Conservation (phyloP, 2,888 invertebrate species). For the Microctonus hyperodae region DNA sequence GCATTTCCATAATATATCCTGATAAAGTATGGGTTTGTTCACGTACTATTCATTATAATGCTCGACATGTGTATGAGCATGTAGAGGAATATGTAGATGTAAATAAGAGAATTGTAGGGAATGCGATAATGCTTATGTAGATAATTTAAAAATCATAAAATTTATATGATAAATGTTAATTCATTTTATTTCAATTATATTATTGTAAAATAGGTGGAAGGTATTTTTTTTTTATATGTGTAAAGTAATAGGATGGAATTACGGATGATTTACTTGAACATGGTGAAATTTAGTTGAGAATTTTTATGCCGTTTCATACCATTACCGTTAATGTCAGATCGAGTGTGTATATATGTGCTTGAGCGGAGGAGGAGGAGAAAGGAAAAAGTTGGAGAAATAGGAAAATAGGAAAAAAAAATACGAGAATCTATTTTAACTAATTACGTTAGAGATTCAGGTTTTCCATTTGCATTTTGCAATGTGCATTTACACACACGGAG, state of each 20-base stretch:
- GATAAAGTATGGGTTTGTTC: background rate
- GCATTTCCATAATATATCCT: background rate
- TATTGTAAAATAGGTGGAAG: no score
- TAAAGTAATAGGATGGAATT: no score
- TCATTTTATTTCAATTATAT: no score
- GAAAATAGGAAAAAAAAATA: background rate
- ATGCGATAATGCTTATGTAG: no score
- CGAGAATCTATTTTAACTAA: constrained; percentile 30
- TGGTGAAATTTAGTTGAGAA: constrained; percentile 28
- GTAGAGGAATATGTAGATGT: no score
- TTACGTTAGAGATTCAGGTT: constrained; percentile 26
- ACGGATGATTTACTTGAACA: constrained; percentile 21
- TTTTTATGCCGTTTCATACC: constrained; percentile 4
- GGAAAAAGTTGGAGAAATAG: background rate
- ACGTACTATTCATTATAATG: background rate
- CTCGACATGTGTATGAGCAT: no score
- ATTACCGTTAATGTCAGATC: constrained; percentile 12
- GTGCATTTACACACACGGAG: background rate
- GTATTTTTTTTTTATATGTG: no score
- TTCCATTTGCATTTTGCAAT: constrained; percentile 13
- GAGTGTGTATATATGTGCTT: no score
- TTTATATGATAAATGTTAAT: no score
- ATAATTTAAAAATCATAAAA: no score
- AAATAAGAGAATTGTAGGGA: no score
- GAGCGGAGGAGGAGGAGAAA: no score